These are phyloP conservation scores for Ondatra zibethicus DNA, from an alignment of 2,113 vertebrate species.

Conservation along the genomic window DNA sequence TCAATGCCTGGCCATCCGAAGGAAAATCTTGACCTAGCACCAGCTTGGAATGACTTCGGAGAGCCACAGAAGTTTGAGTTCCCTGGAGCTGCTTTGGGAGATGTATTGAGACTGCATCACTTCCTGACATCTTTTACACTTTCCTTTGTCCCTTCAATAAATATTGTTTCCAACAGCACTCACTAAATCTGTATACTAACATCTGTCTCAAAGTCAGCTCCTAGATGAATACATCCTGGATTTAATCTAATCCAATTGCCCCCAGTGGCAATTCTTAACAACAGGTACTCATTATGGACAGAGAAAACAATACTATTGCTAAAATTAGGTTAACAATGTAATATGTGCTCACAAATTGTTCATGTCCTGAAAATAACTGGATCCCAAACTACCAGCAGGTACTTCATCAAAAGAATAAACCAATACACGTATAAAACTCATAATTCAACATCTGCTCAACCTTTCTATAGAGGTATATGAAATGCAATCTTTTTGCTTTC, in stretches of 20 bases:
- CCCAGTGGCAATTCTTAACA: neutral
- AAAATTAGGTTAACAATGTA: neutral
- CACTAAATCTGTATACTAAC: neutral
- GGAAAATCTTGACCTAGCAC: neutral
- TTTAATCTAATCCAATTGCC: neutral
- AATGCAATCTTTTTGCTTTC: neutral
- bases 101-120: neutral
- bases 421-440: neutral
- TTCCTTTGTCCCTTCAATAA: neutral
- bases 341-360: neutral
- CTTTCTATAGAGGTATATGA: neutral
- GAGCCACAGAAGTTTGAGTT: neutral
- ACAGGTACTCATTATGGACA: neutral
- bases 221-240: neutral
- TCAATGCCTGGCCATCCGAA: neutral
- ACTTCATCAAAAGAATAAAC: neutral
- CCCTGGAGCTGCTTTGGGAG: neutral
- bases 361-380: neutral
- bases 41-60: neutral
- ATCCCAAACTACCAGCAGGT: neutral
- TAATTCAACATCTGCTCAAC: neutral
- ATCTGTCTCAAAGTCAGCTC: neutral
- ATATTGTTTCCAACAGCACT: neutral
- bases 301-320: neutral
- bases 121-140: neutral